phyloP scores from a whole-genome alignment of 1,140 invertebrate genomes.

The Drosophila rufa region DNA sequence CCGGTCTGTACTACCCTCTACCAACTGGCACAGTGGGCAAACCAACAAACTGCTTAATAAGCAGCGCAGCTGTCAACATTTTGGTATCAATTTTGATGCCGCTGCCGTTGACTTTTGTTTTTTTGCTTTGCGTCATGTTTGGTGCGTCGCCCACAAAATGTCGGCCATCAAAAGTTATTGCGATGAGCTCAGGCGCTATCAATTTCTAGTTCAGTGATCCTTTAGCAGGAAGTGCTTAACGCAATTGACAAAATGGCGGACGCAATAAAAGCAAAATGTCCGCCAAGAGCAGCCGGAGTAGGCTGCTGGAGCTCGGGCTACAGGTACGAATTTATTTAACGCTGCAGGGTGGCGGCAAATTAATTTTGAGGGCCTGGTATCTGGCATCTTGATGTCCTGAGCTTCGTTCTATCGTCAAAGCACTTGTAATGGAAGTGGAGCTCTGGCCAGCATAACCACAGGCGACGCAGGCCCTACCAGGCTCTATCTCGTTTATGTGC shows the following conservation, averaged over 20 bases:
- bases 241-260: constrained; percentile 58
- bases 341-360: constrained; percentile 73
- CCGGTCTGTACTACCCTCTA: constrained; percentile 3
- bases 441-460: constrained; percentile 6
- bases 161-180: constrained; percentile 74
- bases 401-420: constrained; percentile 52
- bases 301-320: constrained; percentile 9
- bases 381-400: constrained; percentile 58
- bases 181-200: constrained; percentile 54
- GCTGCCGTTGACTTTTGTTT: constrained; percentile 23
- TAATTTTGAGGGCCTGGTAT: constrained; percentile 60
- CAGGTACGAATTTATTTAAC: constrained; percentile 63
- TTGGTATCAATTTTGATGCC: constrained; percentile 45
- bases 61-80: constrained; percentile 72
- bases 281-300: constrained; percentile 40
- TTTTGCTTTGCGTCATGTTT: constrained; percentile 17
- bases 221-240: constrained; percentile 60
- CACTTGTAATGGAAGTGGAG: constrained; percentile 57
- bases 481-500: constrained; percentile 57
- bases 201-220: constrained; percentile 76
- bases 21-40: constrained; percentile 7
- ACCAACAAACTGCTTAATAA: constrained; percentile 72
- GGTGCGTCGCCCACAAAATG: constrained; percentile 29
- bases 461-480: constrained; percentile 12
- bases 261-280: constrained; percentile 67